Conservation (phyloP, 2,797 vertebrate species). For the Smutsia gigantea region DNA sequence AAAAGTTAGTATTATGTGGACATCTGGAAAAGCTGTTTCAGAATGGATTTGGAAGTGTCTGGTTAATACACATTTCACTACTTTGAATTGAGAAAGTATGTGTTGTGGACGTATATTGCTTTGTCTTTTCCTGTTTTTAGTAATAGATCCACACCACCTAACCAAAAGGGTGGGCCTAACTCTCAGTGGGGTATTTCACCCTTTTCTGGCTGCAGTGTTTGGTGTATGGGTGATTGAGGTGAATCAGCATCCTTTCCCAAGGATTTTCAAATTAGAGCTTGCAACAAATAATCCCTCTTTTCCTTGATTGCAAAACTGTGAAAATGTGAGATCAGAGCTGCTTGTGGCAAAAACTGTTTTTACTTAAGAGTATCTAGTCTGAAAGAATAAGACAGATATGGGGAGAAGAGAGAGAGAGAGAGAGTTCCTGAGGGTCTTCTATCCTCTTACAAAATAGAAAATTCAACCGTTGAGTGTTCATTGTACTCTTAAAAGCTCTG, state of each 20-base stretch:
- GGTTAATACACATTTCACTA: neutral
- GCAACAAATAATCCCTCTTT: neutral
- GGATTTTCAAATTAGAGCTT: neutral
- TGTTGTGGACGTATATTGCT: neutral
- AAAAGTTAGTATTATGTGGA: neutral
- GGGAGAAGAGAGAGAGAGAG: neutral
- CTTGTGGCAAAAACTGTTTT: neutral
- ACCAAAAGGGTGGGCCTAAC: neutral
- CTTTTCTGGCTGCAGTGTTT: neutral
- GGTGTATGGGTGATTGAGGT: neutral
- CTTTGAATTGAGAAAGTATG: neutral
- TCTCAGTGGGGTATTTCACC: neutral
- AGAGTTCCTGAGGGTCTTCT: neutral
- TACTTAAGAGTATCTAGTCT: neutral
- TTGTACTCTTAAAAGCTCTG: neutral
- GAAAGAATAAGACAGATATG: neutral
- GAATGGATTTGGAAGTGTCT: neutral
- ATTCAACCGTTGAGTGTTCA: neutral
- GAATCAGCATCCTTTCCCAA: neutral
- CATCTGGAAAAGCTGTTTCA: neutral
- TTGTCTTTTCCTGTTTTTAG: neutral
- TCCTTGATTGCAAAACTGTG: neutral
- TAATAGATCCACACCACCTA: neutral
- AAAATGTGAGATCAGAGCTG: neutral
- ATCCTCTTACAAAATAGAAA: neutral